These are phyloP conservation scores for Acanthopleura granulata DNA, from an alignment of 2,888 invertebrate species.

Conservation along the genomic window DNA sequence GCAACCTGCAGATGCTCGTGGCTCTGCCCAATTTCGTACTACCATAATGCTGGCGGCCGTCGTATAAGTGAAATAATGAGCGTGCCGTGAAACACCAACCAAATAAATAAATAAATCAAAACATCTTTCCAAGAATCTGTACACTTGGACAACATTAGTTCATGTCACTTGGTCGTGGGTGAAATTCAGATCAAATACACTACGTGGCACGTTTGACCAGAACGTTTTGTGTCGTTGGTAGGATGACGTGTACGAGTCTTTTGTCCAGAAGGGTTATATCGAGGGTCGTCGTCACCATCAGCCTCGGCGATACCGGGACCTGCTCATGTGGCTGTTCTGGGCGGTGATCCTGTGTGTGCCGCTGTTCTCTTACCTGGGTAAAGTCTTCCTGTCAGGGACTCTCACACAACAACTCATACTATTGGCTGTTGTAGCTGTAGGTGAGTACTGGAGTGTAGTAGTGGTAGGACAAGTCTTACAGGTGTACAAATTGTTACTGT, in stretches of 20 bases:
- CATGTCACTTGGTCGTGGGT: not conserved
- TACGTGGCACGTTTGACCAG: not conserved
- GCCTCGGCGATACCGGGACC: slow-evolving; percentile 53
- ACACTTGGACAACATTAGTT: no score
- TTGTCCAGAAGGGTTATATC: slow-evolving; percentile 54
- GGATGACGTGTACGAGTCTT: slow-evolving; percentile 68
- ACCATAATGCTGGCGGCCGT: no score
- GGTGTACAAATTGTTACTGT: no score
- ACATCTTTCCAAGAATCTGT: no score
- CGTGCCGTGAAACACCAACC: no score
- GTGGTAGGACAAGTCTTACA: no score
- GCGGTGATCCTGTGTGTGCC: slow-evolving; percentile 56
- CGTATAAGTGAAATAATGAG: no score
- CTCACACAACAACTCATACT: slow-evolving; percentile 79
- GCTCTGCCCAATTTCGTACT: no score
- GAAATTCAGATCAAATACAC: not conserved
- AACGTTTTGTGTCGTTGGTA: slow-evolving; percentile 34
- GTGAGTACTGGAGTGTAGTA: slow-evolving; percentile 76
- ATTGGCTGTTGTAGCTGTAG: slow-evolving; percentile 79
- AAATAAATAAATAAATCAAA: no score
- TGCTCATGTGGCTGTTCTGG: slow-evolving; percentile 65
- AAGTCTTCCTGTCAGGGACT: slow-evolving; percentile 73
- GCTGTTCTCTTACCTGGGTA: slow-evolving; percentile 52
- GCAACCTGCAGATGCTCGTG: no score
- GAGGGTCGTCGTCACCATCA: slow-evolving; percentile 45